These are phyloP conservation scores for Drosophila mulleri DNA, from an alignment of 2,888 invertebrate species.

Conservation along the genomic window DNA sequence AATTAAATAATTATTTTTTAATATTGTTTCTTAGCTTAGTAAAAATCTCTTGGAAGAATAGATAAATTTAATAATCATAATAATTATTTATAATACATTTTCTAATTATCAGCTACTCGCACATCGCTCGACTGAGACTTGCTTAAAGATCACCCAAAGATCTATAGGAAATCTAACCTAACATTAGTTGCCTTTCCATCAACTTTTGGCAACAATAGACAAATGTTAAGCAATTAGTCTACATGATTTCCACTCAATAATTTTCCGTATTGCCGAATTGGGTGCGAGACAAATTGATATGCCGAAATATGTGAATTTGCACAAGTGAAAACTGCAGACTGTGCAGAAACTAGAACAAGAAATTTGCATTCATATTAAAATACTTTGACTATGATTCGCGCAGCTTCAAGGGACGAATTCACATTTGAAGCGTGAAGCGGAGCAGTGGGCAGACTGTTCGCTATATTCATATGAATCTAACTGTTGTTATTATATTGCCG, in stretches of 20 bases:
- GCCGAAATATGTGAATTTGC: conserved; percentile 40
- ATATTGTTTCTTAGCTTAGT: too few species aligned
- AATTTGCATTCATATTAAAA: conserved; percentile 42
- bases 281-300: conserved; percentile 29
- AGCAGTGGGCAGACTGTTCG: conserved; percentile 5
- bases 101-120: too few species aligned
- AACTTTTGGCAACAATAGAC: conserved; percentile 35
- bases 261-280: conserved; percentile 54
- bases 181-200: conserved; percentile 12
- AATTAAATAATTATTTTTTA: too few species aligned
- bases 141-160: neutral
- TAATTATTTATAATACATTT: too few species aligned
- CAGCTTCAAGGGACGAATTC: conserved; percentile 13
- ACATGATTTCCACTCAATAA: conserved; percentile 70
- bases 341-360: conserved; percentile 22
- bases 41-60: too few species aligned
- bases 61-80: too few species aligned
- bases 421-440: conserved; percentile 14
- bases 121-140: too few species aligned
- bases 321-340: conserved; percentile 35
- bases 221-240: conserved; percentile 74
- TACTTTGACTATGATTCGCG: conserved; percentile 18
- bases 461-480: conserved; percentile 27
- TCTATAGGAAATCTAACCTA: neutral
- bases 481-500: conserved; percentile 36